Base-by-base conservation (phyloP, 2,113 vertebrate species). In the Delphinus delphis region DNA sequence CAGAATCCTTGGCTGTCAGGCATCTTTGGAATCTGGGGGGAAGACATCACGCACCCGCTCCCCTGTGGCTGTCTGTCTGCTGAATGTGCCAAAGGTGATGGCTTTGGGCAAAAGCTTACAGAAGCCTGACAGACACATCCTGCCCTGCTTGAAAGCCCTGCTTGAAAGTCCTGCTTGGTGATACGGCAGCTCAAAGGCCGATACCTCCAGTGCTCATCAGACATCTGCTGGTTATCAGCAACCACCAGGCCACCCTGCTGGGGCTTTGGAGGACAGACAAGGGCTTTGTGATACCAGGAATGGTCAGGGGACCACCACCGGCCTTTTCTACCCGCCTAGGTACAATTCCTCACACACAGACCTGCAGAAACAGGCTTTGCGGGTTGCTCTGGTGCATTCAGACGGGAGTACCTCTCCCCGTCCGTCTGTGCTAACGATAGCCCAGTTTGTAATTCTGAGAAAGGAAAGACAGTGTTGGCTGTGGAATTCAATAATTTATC, bases 401-500 rank as follows among this genome's bases (percentile, higher is more conserved):
- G n/a, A 36, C 3, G 5, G 1, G 41, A 50, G 13, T 26, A 23
- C 47, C 65, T 55, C 12, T 68, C 80, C 8, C 82, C 47, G n/a
- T 88, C 58, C 93, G 28, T 73, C 81, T n/a, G 28, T n/a, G 36
- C 71, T 92, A 84, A 93, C n/a, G 76, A 92, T 55, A 63, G 36
- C 13, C 1, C 4, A 0, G 21, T n/a, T 38, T 73, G 47, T 93
- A 83, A 95, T 96, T 90, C 77, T 84, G 63, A 92, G 63, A 92
- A 85, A 95, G 73, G 18, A 82, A 96, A 95, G 93, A 85, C 41
- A 44, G 82, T 23, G 70, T 88, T 95, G 2, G 0, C 73, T 44
- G 70, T 74, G n/a, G 86, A 97, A 88, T 96, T 92, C 87, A 88
- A 93, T 96, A 85, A 44, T 73, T 87, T 82, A 96, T 88, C 20